Evolutionary conservation across 2,113 vertebrate species (phyloP), one percentile per base, ranked within the genome.

Genomic region (Cryptoleucopteryx plumbea): DNA sequence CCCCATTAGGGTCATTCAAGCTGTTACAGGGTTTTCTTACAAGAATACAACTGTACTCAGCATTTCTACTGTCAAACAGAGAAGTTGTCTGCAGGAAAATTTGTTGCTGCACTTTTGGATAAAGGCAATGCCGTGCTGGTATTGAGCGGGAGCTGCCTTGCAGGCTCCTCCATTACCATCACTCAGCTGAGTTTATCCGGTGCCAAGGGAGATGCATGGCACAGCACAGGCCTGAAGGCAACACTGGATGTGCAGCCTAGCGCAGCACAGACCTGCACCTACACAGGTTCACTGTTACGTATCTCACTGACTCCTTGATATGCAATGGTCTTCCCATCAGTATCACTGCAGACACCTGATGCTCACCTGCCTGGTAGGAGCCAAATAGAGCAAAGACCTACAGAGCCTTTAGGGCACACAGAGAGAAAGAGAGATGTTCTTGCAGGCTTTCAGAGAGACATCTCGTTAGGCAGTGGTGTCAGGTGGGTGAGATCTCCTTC

Each of bases 171-270:
- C 17, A 12, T 50, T 36, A 25, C 38, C 50, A 32, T 78, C 34
- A 62, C 11, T n/a, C 1, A 0, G 2, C n/a, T 62, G 53, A 26
- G 26, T 80, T 85, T 56, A 38, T 14, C 48, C 27, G 22, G 40
- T 25, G 6, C 18, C 65, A 72, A 42, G 19, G 31, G 11, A 23
- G 7, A 31, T 16, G 26, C 16, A 34, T 11, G 34, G 63, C 45
- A 47, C 0, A 1, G 32, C 56, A 23, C 11, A 71, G 31, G 50
- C 26, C 70, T 47, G 38, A 53, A 63, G 62, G 18, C 62, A 45
- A 9, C 25, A 6, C 12, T 4, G 36, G 38, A n/a, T 0, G 0
- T 32, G 36, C 36, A 40, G 68, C 55, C 29, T 56, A 17, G 52
- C 45, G 11, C 55, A 70, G 52, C 27, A 31, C 59, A 73, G 79